These are phyloP conservation scores for Heteractis magnifica DNA, from an alignment of 92 coral and sea anemone genomes.

Conservation along the genomic window DNA sequence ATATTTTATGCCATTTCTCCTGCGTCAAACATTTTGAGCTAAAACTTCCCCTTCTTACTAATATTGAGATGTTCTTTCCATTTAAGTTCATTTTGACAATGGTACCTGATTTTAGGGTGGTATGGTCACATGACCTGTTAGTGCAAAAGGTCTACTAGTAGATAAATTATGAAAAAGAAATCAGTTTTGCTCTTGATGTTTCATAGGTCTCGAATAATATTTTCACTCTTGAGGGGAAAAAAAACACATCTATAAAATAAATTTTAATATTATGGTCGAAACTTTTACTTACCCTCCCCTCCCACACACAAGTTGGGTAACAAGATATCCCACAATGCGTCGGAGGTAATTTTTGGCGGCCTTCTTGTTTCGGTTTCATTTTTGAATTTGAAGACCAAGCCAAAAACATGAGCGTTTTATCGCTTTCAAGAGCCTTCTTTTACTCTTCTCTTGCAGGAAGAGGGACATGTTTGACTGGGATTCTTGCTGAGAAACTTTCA, in stretches of 20 bases:
- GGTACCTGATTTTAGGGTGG: no score
- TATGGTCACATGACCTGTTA: no score
- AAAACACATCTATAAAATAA: no score
- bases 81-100: no score
- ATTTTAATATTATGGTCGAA: no score
- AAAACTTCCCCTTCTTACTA: no score
- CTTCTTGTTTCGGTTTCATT: constrained; percentile 25
- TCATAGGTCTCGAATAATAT: no score
- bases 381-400: neutral
- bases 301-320: neutral
- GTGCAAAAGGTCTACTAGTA: neutral
- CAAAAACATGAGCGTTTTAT: constrained; percentile 22
- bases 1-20: no score
- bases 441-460: constrained; percentile 13
- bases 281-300: constrained; percentile 22
- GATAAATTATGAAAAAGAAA: neutral
- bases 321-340: constrained; percentile 15
- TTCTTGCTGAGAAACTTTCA: constrained; percentile 19
- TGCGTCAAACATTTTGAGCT: no score
- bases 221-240: no score
- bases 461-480: neutral
- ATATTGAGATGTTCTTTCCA: no score
- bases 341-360: constrained; percentile 40
- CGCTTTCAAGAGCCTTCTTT: constrained; percentile 22
- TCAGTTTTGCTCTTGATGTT: neutral